Evolutionary conservation across 2,113 vertebrate genomes (phyloP), one percentile per base, ranked within the genome.

Genomic region (Myxocyprinus asiaticus): DNA sequence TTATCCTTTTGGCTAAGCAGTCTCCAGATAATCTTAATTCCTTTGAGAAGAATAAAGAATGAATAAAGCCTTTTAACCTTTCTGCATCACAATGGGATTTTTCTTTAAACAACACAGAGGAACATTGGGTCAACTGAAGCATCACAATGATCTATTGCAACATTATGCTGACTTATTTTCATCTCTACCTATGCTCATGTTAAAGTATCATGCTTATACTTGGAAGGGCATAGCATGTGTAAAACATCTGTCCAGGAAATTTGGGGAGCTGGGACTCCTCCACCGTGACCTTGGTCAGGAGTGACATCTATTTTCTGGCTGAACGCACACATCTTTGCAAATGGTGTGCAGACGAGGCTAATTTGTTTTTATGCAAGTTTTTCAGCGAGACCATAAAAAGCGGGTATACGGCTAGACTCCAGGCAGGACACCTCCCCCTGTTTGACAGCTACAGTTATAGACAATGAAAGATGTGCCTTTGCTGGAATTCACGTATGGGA

Each of bases 311-410:
- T 92, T 92, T 92, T 88, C 90, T 89, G 91, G 89, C 91, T 91
- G 91, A 90, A 87, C 91, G 91, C 88, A 91, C 91, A 92, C 91
- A 91, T 91, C 90, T 92, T 87, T 92, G 90, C 90, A 91, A 90
- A 92, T 90, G 90, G 91, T 90, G 91, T 89, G 90, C 88, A 87
- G 91, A 88, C 89, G 86, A 89, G 86, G 88, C 90, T 92, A 91
- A 92, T 92, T 92, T 92, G 91, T 92, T 92, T 92, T 92, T 92
- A 92, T 92, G 91, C 91, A 92, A 88, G 88, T 92, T 92, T 92
- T 90, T 90, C 22, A 33, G 22, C 22, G 3, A 33, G 22, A 33
- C 88, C 90, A 90, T 89, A 88, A 91, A 92, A 90, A 89, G 89
- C 87, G 88, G 5, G 22, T 33, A 33, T 33, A 33, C 22, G 22